Conservation (phyloP, 64 coral and sea anemone species). For the Dendrophyllia cribrosa region DNA sequence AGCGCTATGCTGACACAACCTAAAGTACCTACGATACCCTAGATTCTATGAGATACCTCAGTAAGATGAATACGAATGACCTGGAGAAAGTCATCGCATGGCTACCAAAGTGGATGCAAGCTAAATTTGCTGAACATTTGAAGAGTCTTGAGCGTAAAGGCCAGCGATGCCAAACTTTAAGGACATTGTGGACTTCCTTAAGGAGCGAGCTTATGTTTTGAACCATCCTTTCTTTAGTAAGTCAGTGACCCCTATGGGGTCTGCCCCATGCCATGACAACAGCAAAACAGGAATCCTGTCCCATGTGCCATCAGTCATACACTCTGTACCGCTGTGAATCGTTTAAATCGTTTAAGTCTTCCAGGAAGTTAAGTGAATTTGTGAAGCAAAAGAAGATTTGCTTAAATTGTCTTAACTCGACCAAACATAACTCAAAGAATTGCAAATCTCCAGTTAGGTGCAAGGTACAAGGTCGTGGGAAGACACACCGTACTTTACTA, state of each 20-base stretch:
- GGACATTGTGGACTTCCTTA: slow-evolving; percentile 59
- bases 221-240: slow-evolving; percentile 52
- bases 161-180: slow-evolving; percentile 61
- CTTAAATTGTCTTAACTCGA: slow-evolving; percentile 65
- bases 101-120: slow-evolving; percentile 36
- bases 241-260: too few species aligned
- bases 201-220: slow-evolving; percentile 32
- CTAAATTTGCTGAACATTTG: slow-evolving; percentile 47
- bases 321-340: slow-evolving; percentile 50
- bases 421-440: slow-evolving; percentile 8
- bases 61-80: slow-evolving; percentile 21
- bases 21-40: too few species aligned
- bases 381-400: slow-evolving; percentile 50
- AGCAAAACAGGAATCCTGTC: not conserved
- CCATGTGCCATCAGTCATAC: not conserved
- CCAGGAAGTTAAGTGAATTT: slow-evolving; percentile 21
- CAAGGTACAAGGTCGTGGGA: slow-evolving; percentile 31
- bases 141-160: slow-evolving; percentile 12
- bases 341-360: slow-evolving; percentile 55
- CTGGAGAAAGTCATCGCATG: slow-evolving; percentile 23
- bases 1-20: slow-evolving; percentile 58
- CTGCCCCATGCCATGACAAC: too few species aligned
- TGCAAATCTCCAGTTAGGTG: slow-evolving; percentile 43
- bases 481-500: slow-evolving; percentile 56
- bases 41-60: too few species aligned